Evolutionary conservation across 2,113 vertebrate genomes (phyloP), one percentile per base, ranked within the genome.

Genomic region (Nycticorax nycticorax): DNA sequence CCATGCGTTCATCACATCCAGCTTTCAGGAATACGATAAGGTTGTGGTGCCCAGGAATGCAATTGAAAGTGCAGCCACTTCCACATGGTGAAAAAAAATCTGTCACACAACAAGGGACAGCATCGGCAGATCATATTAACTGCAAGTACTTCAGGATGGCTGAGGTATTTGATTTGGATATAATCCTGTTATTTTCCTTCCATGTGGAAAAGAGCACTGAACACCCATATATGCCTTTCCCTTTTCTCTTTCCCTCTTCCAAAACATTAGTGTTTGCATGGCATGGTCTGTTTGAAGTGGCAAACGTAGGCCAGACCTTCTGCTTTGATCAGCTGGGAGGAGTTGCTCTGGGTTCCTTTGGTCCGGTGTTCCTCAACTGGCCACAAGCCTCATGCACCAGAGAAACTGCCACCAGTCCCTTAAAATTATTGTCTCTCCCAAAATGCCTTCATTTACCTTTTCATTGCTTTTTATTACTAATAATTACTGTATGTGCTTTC

Each of bases 231-330:
- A 3, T 66, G 7, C 10, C 19, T 79, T 76, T 74, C 4, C 3
- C 6, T 91, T 81, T 80, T 3, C 19, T 45, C 24, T 85, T 83
- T 12, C 5, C 8, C 21, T 89, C 33, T 81, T 77, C 28, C 50
- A 74, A 74, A 47, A 52, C 19, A 3, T 2, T 28, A 23, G 13
- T 32, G 19, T 4, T 73, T 27, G 3, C 2, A 2, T 23, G 37
- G 14, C 30, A 8, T 48, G 23, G 8, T 13, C 33, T 55, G 19
- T 59, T 10, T 86, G 63, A 57, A 62, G 50, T 9, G 14, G 7
- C 37, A 92, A 62, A 55, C 0, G 0, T 2, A 30, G 45, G 20
- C 14, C 12, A 73, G 8, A 4, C 30, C 2, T 4, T 59, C 55
- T 72, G 20, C 15, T 92, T 64, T 60, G 32, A 32, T 41, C 37